Evolutionary conservation across 2,113 vertebrate genomes (phyloP), one percentile per base, ranked within the genome.

Genomic region (Stigmatopora nigra): DNA sequence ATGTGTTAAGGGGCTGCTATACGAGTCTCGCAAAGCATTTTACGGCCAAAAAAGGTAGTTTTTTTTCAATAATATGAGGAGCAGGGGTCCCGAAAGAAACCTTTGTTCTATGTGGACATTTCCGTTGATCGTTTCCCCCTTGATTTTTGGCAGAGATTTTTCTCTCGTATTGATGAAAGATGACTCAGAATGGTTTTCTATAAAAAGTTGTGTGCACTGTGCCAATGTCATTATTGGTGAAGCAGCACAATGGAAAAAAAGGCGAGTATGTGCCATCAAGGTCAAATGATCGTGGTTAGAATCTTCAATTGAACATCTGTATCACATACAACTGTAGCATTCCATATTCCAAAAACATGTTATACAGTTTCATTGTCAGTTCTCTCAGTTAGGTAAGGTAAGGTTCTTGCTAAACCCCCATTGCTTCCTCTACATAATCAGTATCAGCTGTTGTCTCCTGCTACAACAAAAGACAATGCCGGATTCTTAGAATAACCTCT

Each of bases 391-490:
- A 31, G 25, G 25, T 31, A 19, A 63, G 31, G 17, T 3, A 63
- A 35, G 4, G 31, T 57, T 57, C 46, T n/a, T 31, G 7, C 45
- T 44, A 66, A 55, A 35, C 45, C 14, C 14, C 16, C 46, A 60
- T 38, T 67, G 22, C 57, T 48, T 5, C 11, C 25, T 62, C 67
- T 41, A 41, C 38, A 41, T 7, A 64, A 53, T 68, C 25, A 31
- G 2, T 46, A 55, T 76, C 77, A 72, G 81, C 78, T 79, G 55
- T 71, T 73, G 65, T 75, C 55, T 15, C 51, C 45, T 46, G 51
- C 64, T 56, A 22, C 44, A 3, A 57, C 44, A 59, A 16, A 44
- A 65, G 51, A 59, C 45, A 0, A 20, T 53, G 25, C 14, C 22
- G 55, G 55, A 69, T 74, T 75, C 65, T 74, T 65, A 7, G 65